Conservation (phyloP, 1,140 invertebrate species). For the Solenopsis fugax region DNA sequence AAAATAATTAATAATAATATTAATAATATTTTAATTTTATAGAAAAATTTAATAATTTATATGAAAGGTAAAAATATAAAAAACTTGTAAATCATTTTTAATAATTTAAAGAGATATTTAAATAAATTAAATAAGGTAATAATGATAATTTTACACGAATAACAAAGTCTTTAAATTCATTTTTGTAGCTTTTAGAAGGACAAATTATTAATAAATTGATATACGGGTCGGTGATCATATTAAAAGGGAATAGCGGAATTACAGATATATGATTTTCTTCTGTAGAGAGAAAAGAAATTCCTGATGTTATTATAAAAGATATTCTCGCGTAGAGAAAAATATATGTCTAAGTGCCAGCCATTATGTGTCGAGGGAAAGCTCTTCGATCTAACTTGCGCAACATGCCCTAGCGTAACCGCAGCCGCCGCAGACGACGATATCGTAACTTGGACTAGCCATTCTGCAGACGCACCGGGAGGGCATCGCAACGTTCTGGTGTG, state of each 20-base stretch:
- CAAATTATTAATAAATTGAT: background rate
- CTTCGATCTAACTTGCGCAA: constrained; percentile 37
- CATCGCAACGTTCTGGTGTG: constrained; percentile 22
- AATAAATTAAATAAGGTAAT: too few relatives aligned
- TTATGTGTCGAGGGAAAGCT: constrained; percentile 16
- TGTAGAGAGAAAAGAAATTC: background rate
- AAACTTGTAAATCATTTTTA: too few relatives aligned
- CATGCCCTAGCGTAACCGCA: constrained; percentile 16
- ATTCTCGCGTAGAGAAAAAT: background rate
- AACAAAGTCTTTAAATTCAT: background rate
- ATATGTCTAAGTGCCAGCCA: background rate
- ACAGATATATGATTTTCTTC: background rate
- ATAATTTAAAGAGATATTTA: too few relatives aligned
- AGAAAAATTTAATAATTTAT: too few relatives aligned
- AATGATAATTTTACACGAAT: background rate
- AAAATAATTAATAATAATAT: too few relatives aligned
- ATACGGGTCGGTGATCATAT: background rate
- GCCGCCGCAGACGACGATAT: constrained; percentile 31
- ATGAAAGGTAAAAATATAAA: too few relatives aligned
- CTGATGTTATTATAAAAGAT: background rate
- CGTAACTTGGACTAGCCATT: constrained; percentile 35
- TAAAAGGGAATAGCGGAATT: background rate
- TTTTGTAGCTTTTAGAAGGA: background rate
- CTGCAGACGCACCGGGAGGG: constrained; percentile 32
- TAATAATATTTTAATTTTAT: too few relatives aligned